Base-by-base conservation (phyloP, 2,888 invertebrate species). In the Chalcis sispes region DNA sequence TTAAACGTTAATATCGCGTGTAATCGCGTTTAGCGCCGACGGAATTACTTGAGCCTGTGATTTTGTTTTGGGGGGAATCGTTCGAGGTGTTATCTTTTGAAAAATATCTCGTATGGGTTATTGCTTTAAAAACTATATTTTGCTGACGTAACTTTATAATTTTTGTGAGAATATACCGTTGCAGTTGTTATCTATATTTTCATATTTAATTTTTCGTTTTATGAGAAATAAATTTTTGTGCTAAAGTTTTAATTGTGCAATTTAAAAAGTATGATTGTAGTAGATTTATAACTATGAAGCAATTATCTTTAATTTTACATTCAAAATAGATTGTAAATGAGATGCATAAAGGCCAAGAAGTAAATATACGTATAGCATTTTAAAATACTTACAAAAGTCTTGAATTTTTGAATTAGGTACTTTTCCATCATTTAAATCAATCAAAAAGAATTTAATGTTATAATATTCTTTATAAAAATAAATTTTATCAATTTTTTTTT, bases 1-100 rank as follows among this genome's bases (percentile, higher is more conserved):
- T 36, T 65, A 66, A 54, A 56, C 50, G 50, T 59, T 66, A 66
- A 73, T 66, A 66, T 73, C 59, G 20, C 50, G 58, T 65, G 66
- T 61, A 65, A 25, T 20, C 40, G 50, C 36, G 18, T 15, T 52
- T 32, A 18, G 18, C 36, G 27, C 20, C 25, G 32, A n/a, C n/a
- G n/a, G n/a, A n/a, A n/a, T n/a, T n/a, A 23, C 25, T 32, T 25
- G 23, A n/a, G n/a, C n/a, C 42, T 29, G 42, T 2, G 15, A 2
- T 42, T 42, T 42, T 15, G 42, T 13, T 13, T 4, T 15, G 13
- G 42, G 18, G 2, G 42, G 50, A 23, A 46, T 69, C 29, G n/a
- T 61, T 36, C 27, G 32, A 56, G 48, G 36, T 54, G 32, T 48
- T 72, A 71, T 72, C 48, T 48, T 56, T 66, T 52, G 20, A 27